Evolutionary conservation across 1,140 invertebrate species (phyloP).

Genomic region (Rhopalosiphum maidis): DNA sequence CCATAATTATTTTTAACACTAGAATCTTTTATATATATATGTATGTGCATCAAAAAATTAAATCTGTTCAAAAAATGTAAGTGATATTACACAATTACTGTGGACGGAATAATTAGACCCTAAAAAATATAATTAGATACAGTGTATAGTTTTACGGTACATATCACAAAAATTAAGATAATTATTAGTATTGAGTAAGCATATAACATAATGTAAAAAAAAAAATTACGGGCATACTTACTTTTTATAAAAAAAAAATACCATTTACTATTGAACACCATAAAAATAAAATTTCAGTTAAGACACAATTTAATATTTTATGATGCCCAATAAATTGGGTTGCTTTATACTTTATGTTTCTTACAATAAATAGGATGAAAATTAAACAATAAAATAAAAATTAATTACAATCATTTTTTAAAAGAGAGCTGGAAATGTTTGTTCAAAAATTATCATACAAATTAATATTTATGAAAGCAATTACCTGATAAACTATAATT

Average conservation of each 20-base stretch:
- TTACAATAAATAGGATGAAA: conserved; percentile 4
- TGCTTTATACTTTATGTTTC: background rate
- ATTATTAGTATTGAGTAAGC: background rate
- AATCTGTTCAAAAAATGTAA: conserved; percentile 26
- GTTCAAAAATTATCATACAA: background rate
- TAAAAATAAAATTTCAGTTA: background rate
- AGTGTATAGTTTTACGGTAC: background rate
- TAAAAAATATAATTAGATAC: background rate
- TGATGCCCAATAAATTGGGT: background rate
- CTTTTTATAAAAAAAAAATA: background rate
- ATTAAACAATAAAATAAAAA: background rate
- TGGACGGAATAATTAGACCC: conserved; percentile 32
- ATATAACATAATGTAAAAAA: background rate
- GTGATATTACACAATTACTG: background rate
- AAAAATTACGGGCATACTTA: background rate
- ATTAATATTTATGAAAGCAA: background rate
- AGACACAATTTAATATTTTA: background rate
- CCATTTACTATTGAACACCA: background rate
- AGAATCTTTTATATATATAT: too few relatives aligned
- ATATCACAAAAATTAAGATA: background rate
- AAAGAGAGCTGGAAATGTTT: background rate
- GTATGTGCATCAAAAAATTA: background rate
- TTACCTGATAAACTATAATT: background rate
- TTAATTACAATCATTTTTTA: background rate
- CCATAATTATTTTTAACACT: too few relatives aligned